These are phyloP conservation scores for Calephelis perditalis DNA, from an alignment of 2,888 invertebrate genomes.

Conservation along the genomic window DNA sequence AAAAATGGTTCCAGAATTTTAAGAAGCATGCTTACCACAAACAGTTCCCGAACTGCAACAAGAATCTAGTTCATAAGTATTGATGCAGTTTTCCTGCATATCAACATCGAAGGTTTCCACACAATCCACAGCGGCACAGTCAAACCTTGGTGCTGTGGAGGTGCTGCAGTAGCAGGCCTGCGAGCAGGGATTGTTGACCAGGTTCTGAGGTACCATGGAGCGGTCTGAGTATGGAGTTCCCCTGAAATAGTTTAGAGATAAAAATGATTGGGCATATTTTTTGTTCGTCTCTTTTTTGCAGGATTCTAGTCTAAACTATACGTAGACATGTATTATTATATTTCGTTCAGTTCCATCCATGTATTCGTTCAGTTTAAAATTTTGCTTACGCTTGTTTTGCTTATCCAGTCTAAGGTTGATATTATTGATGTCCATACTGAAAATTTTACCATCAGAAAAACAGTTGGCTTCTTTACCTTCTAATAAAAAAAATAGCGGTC, in stretches of 20 bases:
- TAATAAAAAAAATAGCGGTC: no score
- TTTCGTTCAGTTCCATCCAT: no score
- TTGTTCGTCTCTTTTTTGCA: no score
- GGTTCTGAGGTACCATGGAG: constrained; percentile 47
- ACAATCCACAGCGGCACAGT: constrained; percentile 66
- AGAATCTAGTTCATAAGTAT: constrained; percentile 52
- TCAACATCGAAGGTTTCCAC: constrained; percentile 55
- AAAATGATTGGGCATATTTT: background rate
- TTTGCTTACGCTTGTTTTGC: no score
- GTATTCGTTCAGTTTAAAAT: no score
- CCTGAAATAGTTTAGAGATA: constrained; percentile 40
- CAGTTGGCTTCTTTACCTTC: no score
- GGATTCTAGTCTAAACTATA: no score
- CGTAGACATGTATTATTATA: no score
- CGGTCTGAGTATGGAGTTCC: constrained; percentile 49
- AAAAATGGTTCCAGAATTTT: no score
- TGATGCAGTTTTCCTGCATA: constrained; percentile 50
- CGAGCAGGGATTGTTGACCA: constrained; percentile 58
- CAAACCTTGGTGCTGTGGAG: constrained; percentile 45
- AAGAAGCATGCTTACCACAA: constrained; percentile 46
- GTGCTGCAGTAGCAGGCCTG: constrained; percentile 55
- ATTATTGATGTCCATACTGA: no score
- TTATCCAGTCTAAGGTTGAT: no score
- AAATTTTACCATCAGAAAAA: no score
- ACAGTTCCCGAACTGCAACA: constrained; percentile 61